A percentile compares a stretch with the other conserved stretches of the same genome.
Conservation (phyloP, 2,888 invertebrate species). For the Abscondita cerata region DNA sequence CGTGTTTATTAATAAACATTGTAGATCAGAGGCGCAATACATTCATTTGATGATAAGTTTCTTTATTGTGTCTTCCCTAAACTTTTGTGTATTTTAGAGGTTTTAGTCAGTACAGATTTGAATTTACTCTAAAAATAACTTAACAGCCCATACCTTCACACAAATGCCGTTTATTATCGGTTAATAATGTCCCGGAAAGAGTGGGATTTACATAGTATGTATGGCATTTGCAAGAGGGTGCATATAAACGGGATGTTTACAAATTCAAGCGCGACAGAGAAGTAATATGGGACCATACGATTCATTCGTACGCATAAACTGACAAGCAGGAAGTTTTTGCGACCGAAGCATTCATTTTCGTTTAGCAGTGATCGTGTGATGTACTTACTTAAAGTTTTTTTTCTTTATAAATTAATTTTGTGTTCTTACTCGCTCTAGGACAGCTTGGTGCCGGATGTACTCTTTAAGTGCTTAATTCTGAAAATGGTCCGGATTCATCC, state of each 20-base stretch:
- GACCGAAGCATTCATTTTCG: conserved; percentile 28
- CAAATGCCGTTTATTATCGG: conserved; percentile 26
- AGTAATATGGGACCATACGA: conserved; percentile 32
- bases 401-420: conserved; percentile 3
- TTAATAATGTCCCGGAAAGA: conserved; percentile 31
- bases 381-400: conserved; percentile 4
- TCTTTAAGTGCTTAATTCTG: too few species aligned
- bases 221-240: conserved; percentile 22
- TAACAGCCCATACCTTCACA: conserved; percentile 23
- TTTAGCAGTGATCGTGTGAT: conserved; percentile 16
- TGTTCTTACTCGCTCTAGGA: not conserved
- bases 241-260: conserved; percentile 19
- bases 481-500: too few species aligned
- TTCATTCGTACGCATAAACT: conserved; percentile 36
- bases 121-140: conserved; percentile 21
- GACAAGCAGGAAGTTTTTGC: conserved; percentile 38
- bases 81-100: too few species aligned
- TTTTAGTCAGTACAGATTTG: too few species aligned
- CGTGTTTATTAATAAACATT: too few species aligned
- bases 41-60: too few species aligned
- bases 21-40: too few species aligned
- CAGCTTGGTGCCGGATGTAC: conserved; percentile 8
- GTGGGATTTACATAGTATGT: conserved; percentile 23
- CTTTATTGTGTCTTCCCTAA: too few species aligned
- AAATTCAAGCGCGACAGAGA: conserved; percentile 25